Conservation (phyloP, 1,140 invertebrate species). For the Drosophila setifemur region DNA sequence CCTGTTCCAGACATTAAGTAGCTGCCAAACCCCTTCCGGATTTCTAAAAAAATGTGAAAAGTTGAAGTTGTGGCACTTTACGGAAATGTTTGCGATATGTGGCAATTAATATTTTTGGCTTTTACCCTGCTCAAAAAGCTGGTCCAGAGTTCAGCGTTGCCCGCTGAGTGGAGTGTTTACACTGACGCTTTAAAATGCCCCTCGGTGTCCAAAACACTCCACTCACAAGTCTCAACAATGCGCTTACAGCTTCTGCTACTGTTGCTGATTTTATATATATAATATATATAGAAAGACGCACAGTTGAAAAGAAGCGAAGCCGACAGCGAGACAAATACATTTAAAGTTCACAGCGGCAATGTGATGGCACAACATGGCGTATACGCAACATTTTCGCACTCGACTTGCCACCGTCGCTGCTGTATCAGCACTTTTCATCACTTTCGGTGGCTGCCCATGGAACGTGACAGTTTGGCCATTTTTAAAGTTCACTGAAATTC, state of each 20-base stretch:
- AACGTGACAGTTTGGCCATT: constrained; percentile 69
- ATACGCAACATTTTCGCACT: constrained; percentile 46
- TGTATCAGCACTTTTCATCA: constrained; percentile 53
- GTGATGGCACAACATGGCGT: constrained; percentile 42
- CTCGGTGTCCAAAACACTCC: constrained; percentile 17
- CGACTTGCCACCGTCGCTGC: constrained; percentile 21
- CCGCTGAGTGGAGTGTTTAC: background rate
- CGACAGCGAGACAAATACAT: constrained; percentile 52
- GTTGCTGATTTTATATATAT: constrained; percentile 18
- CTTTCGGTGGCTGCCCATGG: constrained; percentile 38
- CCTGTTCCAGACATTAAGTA: no score
- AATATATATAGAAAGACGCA: constrained; percentile 17
- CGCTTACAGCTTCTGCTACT: constrained; percentile 8
- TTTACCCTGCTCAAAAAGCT: background rate
- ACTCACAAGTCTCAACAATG: background rate
- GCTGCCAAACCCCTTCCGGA: background rate
- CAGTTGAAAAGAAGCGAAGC: background rate
- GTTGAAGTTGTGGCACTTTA: background rate
- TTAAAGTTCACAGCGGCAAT: constrained; percentile 41
- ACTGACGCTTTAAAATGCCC: constrained; percentile 11
- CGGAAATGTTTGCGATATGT: background rate
- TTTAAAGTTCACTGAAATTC: constrained; percentile 49
- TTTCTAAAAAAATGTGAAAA: background rate
- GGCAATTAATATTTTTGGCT: constrained; percentile 1
- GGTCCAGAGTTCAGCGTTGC: constrained; percentile 4